A percentile compares a stretch with the other conserved stretches of the same genome.
phyloP scores from a whole-genome alignment of 2,797 vertebrate genomes.

The Melanotaenia maccullochi region DNA sequence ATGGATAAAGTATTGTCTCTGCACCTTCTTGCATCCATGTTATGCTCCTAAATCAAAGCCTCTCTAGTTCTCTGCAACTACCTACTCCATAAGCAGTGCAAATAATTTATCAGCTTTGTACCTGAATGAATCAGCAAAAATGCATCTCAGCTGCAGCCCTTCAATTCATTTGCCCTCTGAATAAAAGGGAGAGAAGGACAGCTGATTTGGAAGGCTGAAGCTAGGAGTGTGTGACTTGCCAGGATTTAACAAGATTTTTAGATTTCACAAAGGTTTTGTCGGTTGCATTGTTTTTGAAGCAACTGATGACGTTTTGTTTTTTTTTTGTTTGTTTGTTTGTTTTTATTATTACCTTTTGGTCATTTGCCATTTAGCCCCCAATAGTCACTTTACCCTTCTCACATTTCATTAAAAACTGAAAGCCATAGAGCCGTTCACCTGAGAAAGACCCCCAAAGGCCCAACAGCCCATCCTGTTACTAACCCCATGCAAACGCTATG shows the following conservation, averaged over 20 bases:
- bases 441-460: too few species aligned
- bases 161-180: conserved; percentile 44
- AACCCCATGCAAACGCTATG: too few species aligned
- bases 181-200: conserved; percentile 37
- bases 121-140: conserved; percentile 64
- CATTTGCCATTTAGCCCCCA: neutral
- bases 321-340: neutral
- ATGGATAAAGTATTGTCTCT: conserved; percentile 1
- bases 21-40: conserved; percentile 2
- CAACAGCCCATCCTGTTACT: too few species aligned
- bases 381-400: neutral
- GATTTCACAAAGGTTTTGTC: neutral
- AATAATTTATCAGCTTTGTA: conserved; percentile 50
- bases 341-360: neutral
- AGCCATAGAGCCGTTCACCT: too few species aligned
- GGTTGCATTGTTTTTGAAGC: neutral
- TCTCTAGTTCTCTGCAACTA: conserved; percentile 8
- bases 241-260: neutral
- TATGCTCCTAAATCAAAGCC: conserved; percentile 16
- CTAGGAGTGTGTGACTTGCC: neutral
- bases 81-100: conserved; percentile 22
- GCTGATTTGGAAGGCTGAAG: conserved; percentile 21
- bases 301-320: neutral
- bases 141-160: conserved; percentile 28
- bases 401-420: neutral